Evolutionary conservation across 2,797 vertebrate genomes (phyloP).

Genomic region (Onychomys arenicola): DNA sequence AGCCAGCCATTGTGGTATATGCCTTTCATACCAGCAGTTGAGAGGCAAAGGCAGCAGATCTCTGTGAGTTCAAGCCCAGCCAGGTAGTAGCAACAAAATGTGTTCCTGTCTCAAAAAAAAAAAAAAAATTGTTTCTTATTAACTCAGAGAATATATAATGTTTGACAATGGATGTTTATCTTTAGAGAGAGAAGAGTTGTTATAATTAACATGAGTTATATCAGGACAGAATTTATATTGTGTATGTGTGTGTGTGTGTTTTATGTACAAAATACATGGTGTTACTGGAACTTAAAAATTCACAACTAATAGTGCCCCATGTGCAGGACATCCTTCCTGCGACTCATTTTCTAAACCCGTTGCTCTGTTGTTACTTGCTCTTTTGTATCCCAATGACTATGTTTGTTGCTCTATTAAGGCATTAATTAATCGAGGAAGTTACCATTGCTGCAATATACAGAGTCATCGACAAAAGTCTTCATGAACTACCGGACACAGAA

Average conservation of each 20-base stretch:
- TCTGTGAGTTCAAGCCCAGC: neutral
- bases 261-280: neutral
- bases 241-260: neutral
- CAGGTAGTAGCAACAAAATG: neutral
- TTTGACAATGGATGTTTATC: neutral
- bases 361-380: neutral
- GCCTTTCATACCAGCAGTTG: neutral
- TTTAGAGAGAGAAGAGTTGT: neutral
- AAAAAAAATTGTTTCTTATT: neutral
- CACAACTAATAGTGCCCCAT: neutral
- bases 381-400: no score
- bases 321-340: neutral
- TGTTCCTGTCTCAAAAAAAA: neutral
- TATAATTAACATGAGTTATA: neutral
- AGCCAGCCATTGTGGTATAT: neutral
- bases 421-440: neutral
- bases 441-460: neutral
- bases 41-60: no score
- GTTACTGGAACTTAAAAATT: neutral
- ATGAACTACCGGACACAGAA: neutral
- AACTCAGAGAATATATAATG: neutral
- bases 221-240: neutral
- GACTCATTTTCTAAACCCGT: no score
- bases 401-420: neutral
- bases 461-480: neutral